Evolutionary conservation across 2,888 invertebrate genomes (phyloP).

Genomic region (Chalcosyrphus nemorum): DNA sequence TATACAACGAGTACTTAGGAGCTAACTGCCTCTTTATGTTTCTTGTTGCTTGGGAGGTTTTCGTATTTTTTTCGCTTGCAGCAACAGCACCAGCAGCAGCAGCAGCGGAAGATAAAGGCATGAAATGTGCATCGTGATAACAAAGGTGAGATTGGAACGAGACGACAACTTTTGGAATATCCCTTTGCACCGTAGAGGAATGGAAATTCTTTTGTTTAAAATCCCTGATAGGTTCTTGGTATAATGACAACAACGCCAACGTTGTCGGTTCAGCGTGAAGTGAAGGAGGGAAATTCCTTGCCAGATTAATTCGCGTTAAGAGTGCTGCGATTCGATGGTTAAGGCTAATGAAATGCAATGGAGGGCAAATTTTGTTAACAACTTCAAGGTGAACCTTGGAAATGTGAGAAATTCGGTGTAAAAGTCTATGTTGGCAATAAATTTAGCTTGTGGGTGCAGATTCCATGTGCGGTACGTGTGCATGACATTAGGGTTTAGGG

Average conservation of each 20-base stretch:
- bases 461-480: no score
- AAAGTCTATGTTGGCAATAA: not conserved
- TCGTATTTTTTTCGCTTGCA: slow-evolving; percentile 20
- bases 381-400: slow-evolving; percentile 16
- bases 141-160: slow-evolving; percentile 62
- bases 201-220: slow-evolving; percentile 48
- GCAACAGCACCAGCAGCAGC: slow-evolving; percentile 21
- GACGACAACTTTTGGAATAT: slow-evolving; percentile 31
- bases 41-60: slow-evolving; percentile 45
- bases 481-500: no score
- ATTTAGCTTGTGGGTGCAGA: not conserved
- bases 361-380: slow-evolving; percentile 3
- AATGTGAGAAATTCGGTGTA: slow-evolving; percentile 12
- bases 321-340: slow-evolving; percentile 18
- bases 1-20: slow-evolving; percentile 71
- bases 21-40: slow-evolving; percentile 71
- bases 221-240: slow-evolving; percentile 3
- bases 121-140: slow-evolving; percentile 72
- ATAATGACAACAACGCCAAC: slow-evolving; percentile 18
- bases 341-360: slow-evolving; percentile 22
- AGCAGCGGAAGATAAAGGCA: slow-evolving; percentile 61
- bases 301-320: slow-evolving; percentile 25
- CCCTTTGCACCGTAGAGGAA: slow-evolving; percentile 11
- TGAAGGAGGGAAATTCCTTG: not conserved
- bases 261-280: not conserved